A percentile compares a stretch with the other conserved stretches of the same genome.
These are phyloP conservation scores for Bombus superbus DNA, from an alignment of 1,140 invertebrate species.

Conservation along the genomic window DNA sequence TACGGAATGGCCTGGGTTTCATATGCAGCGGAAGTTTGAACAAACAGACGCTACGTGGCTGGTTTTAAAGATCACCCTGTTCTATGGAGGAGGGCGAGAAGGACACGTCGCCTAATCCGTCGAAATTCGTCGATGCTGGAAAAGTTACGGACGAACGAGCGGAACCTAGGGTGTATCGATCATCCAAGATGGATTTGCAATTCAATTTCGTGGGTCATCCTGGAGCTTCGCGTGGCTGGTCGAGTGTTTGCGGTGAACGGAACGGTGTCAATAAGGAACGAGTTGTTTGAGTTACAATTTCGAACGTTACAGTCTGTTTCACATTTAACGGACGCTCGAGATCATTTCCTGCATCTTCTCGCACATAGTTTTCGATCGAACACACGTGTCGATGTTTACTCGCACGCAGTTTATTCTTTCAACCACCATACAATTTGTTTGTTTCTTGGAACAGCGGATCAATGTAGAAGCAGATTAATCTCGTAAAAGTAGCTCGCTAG, in stretches of 20 bases:
- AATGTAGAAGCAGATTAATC: too few species aligned
- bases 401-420: too few species aligned
- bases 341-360: background rate
- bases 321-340: background rate
- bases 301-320: too few species aligned
- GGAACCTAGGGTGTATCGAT: background rate
- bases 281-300: background rate
- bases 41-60: conserved; percentile 60
- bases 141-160: conserved; percentile 24
- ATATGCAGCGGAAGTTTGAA: conserved; percentile 41
- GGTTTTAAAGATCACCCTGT: conserved; percentile 56
- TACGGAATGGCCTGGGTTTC: conserved; percentile 12
- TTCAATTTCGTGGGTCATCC: conserved; percentile 7
- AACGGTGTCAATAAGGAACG: background rate
- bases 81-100: background rate
- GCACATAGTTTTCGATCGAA: background rate
- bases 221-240: background rate
- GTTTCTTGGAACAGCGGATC: too few species aligned
- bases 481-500: too few species aligned
- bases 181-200: conserved; percentile 29
- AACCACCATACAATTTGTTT: too few species aligned
- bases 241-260: conserved; percentile 9
- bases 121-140: conserved; percentile 6
- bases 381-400: too few species aligned
- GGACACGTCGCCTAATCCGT: conserved; percentile 31